These are phyloP conservation scores for Dipodomys merriami DNA, from an alignment of 2,113 vertebrate species.

Conservation along the genomic window DNA sequence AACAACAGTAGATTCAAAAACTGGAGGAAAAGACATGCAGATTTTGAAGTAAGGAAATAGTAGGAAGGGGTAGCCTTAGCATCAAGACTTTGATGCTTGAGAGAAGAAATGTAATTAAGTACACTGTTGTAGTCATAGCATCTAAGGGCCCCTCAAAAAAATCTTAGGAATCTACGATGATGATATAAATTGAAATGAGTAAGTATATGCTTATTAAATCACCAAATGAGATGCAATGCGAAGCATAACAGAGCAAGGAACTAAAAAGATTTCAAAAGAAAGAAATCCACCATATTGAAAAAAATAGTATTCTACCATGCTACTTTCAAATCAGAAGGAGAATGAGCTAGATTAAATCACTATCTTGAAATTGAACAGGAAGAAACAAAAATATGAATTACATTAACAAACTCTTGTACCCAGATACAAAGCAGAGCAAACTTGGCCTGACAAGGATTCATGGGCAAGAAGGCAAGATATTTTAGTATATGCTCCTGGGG, in stretches of 20 bases:
- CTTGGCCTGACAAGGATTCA: slow-evolving; percentile 10
- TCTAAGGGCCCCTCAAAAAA: neutral
- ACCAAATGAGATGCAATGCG: slow-evolving; percentile 39
- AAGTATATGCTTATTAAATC: neutral
- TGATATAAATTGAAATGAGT: neutral
- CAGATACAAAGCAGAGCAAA: neutral
- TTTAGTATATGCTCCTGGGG: neutral
- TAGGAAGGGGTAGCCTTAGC: neutral
- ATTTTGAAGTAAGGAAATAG: neutral
- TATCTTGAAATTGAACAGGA: slow-evolving; percentile 34
- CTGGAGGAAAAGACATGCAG: neutral
- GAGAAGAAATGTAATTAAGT: neutral
- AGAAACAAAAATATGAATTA: slow-evolving; percentile 33
- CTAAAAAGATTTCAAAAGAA: slow-evolving; percentile 28
- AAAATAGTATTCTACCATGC: no score
- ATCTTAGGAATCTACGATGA: neutral
- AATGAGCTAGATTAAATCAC: neutral
- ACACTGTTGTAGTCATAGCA: neutral
- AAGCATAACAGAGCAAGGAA: slow-evolving; percentile 13
- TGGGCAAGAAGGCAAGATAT: neutral
- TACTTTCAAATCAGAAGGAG: no score
- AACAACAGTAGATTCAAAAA: neutral
- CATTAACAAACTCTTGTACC: neutral
- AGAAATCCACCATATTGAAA: no score
- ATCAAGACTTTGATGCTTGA: neutral